Evolutionary conservation across 2,888 invertebrate species (phyloP).

Genomic region (Machimus atricapillus): DNA sequence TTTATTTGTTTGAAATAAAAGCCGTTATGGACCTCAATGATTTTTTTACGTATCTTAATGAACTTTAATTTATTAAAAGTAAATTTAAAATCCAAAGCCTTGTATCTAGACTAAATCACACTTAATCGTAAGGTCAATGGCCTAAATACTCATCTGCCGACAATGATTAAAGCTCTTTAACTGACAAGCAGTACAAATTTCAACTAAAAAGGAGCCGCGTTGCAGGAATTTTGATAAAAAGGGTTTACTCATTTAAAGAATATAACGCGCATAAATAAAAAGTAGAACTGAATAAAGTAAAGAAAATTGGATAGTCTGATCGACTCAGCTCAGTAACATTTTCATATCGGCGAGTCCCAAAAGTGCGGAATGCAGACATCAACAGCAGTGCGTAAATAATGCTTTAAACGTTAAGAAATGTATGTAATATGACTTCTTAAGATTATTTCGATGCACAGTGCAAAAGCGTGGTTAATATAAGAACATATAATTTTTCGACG

Average conservation of each 20-base stretch:
- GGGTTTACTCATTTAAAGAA: neutral
- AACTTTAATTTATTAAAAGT: neutral
- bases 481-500: neutral
- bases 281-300: neutral
- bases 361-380: neutral
- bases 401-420: neutral
- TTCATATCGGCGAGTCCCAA: neutral
- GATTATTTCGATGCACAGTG: neutral
- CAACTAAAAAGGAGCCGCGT: neutral
- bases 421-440: neutral
- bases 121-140: neutral
- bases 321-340: neutral
- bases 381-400: neutral
- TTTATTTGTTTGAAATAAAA: conserved; percentile 7
- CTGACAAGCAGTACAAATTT: neutral
- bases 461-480: neutral
- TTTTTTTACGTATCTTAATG: neutral
- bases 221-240: neutral
- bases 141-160: neutral
- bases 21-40: neutral
- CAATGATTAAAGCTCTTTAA: neutral
- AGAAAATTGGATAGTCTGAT: neutral
- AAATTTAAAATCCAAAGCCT: neutral
- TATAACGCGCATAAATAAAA: neutral
- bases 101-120: neutral